Conservation (phyloP, 30 jellyfish, hydroid and myxozoan genomes). For the Cassiopea xamachana region DNA sequence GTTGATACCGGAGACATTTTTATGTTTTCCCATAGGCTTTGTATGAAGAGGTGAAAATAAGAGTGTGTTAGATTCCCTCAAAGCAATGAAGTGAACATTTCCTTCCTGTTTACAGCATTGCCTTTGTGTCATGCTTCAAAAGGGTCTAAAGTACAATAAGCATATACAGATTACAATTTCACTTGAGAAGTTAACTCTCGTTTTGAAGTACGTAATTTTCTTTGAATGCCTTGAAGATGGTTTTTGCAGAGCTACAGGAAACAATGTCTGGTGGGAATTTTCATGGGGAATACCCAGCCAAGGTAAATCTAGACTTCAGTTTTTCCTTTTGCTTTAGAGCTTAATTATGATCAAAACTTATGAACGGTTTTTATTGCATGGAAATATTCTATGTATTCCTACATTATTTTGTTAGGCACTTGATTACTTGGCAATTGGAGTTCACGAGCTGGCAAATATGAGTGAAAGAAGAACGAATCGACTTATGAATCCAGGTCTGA, state of each 20-base stretch:
- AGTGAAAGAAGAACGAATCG: constrained; percentile 93
- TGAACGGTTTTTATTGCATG: too few relatives aligned
- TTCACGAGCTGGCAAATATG: constrained; percentile 96
- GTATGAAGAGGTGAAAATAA: too few relatives aligned
- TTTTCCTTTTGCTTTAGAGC: not conserved
- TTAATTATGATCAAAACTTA: too few relatives aligned
- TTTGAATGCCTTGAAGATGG: constrained; percentile 77
- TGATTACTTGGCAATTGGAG: constrained; percentile 95
- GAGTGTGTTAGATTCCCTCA: too few relatives aligned
- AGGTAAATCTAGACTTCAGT: constrained; percentile 43
- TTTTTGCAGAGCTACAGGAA: constrained; percentile 89
- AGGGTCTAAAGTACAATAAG: too few relatives aligned
- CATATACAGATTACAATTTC: too few relatives aligned
- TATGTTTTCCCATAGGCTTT: too few relatives aligned
- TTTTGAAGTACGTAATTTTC: not conserved
- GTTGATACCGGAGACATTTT: too few relatives aligned
- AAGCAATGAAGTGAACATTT: too few relatives aligned
- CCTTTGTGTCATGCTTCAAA: too few relatives aligned
- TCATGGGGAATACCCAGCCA: constrained; percentile 99
- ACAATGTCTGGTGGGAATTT: constrained; percentile 98
- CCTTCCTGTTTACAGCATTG: too few relatives aligned
- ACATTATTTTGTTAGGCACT: constrained; percentile 53
- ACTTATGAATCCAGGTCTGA: constrained; percentile 87
- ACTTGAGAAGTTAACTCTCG: too few relatives aligned
- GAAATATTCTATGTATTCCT: not conserved